Conservation (phyloP, 1,140 invertebrate genomes). For the Caenorhabditis elegans region DNA sequence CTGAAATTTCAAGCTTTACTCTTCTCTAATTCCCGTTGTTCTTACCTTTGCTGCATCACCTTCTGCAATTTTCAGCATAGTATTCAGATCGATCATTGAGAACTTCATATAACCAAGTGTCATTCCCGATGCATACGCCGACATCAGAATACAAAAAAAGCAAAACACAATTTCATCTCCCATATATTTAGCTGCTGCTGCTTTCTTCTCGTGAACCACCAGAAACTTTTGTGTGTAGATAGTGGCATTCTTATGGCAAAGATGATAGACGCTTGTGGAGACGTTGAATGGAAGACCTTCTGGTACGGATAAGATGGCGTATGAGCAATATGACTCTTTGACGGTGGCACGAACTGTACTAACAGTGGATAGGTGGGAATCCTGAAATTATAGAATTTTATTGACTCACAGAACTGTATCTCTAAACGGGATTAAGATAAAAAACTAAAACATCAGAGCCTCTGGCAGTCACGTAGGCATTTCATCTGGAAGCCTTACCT, state of each 20-base stretch:
- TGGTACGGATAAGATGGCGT: not conserved
- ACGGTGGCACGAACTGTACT: not conserved
- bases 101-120: conserved; percentile 17
- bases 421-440: not conserved
- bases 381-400: not conserved
- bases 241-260: not conserved
- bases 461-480: too few species aligned
- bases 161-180: not conserved
- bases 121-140: not conserved
- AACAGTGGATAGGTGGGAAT: not conserved
- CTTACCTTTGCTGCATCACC: not conserved
- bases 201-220: not conserved
- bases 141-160: not conserved
- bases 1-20: not conserved
- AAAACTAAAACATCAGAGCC: not conserved
- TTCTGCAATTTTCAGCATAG: not conserved
- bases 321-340: not conserved
- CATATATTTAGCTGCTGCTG: not conserved
- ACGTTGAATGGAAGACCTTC: not conserved
- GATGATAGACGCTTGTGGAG: not conserved
- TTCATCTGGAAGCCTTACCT: too few species aligned
- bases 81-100: not conserved
- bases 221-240: not conserved
- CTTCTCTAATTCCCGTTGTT: too few species aligned
- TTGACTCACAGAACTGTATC: not conserved